Evolutionary conservation across 1,140 invertebrate species (phyloP).

Genomic region (Andricus grossulariae): DNA sequence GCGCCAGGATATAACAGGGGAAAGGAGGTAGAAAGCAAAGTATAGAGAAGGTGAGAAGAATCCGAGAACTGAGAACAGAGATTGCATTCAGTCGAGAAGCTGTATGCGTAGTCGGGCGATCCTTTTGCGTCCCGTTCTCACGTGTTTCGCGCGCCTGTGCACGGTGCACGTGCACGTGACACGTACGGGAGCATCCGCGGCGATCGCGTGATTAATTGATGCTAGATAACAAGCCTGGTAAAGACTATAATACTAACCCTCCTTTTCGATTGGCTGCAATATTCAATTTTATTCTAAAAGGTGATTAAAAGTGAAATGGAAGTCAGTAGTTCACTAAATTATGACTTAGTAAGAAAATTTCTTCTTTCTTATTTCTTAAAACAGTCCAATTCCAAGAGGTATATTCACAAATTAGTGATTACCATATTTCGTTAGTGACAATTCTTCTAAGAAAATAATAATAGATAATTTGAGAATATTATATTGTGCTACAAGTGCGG

Average conservation of each 20-base stretch:
- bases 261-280: not conserved
- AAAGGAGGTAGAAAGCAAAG: too few species aligned
- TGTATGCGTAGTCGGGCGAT: not conserved
- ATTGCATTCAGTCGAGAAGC: constrained; percentile 12
- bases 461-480: too few species aligned
- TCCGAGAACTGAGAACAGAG: not conserved
- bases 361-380: too few species aligned
- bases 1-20: too few species aligned
- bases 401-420: too few species aligned
- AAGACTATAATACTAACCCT: not conserved
- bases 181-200: constrained; percentile 7
- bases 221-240: not conserved
- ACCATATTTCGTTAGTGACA: too few species aligned
- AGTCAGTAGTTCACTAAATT: not conserved
- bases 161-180: constrained; percentile 10
- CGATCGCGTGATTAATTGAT: not conserved
- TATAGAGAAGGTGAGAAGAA: not conserved
- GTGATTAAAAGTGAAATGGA: not conserved
- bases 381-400: too few species aligned
- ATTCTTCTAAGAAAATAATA: too few species aligned
- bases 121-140: constrained; percentile 22
- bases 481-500: too few species aligned
- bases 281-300: not conserved
- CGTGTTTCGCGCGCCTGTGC: constrained; percentile 9
- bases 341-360: not conserved